A percentile compares a stretch with the other conserved stretches of the same genome.
These are phyloP conservation scores for Piprites chloris DNA, from an alignment of 2,113 vertebrate species.

Conservation along the genomic window DNA sequence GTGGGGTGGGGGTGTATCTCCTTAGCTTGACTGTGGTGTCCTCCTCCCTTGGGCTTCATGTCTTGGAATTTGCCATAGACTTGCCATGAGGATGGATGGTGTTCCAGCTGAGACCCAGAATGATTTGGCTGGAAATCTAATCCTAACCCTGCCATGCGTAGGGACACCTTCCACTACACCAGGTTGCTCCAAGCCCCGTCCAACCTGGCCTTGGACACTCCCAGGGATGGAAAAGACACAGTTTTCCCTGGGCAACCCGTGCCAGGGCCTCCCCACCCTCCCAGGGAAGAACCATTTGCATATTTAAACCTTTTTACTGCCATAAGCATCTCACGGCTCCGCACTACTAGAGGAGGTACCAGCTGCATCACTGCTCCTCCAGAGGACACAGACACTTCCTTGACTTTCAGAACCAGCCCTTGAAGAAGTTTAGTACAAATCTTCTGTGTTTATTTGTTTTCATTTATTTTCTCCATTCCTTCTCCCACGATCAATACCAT, in stretches of 20 bases:
- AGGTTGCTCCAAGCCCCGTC: fast-evolving
- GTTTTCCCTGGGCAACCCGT: fast-evolving
- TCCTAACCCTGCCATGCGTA: not conserved
- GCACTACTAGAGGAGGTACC: fast-evolving
- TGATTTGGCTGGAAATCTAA: not conserved
- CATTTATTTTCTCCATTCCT: slow-evolving; percentile 35
- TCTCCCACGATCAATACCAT: not conserved
- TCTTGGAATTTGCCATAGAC: not conserved
- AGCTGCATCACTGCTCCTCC: not conserved
- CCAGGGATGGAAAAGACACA: not conserved
- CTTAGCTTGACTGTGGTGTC: fast-evolving
- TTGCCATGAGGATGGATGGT: fast-evolving
- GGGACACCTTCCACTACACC: fast-evolving
- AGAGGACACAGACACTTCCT: not conserved
- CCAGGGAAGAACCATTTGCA: not conserved
- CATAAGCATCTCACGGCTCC: not conserved
- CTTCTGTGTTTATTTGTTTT: slow-evolving; percentile 37
- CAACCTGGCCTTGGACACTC: fast-evolving
- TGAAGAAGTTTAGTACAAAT: not conserved
- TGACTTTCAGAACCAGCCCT: not conserved
- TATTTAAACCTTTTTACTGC: not conserved
- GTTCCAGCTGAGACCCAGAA: not conserved
- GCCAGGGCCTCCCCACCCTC: fast-evolving
- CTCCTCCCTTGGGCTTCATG: fast-evolving
- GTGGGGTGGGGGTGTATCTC: fast-evolving